Evolutionary conservation across 2,113 vertebrate species (phyloP).

Genomic region (Cynopterus brachyotis): DNA sequence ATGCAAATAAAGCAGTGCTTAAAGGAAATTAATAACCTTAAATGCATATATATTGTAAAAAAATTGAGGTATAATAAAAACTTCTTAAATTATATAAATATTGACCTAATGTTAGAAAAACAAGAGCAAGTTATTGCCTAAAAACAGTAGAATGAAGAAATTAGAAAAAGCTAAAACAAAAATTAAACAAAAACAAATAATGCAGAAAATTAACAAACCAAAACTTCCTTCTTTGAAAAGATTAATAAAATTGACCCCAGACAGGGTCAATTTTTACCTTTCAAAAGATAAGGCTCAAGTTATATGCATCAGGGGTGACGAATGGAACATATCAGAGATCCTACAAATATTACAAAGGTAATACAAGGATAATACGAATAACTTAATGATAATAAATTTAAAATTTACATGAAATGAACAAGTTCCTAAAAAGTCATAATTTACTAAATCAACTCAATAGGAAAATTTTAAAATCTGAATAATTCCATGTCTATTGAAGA

Average conservation of each 20-base stretch:
- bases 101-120: background rate
- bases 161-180: background rate
- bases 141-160: background rate
- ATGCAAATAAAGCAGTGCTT: background rate
- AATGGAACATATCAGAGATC: background rate
- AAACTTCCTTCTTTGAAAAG: background rate
- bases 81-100: background rate
- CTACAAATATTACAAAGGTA: background rate
- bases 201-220: background rate
- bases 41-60: background rate
- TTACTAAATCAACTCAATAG: background rate
- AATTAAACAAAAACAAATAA: background rate
- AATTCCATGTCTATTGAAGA: background rate
- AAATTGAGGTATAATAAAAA: background rate
- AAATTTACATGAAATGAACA: background rate
- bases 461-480: background rate
- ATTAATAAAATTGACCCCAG: background rate
- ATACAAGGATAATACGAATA: background rate
- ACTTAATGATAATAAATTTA: background rate
- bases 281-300: background rate
- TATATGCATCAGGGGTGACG: background rate
- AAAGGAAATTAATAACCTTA: background rate
- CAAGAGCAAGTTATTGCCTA: background rate
- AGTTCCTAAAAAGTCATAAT: background rate
- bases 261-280: background rate